Evolutionary conservation across 2,888 invertebrate genomes (phyloP), one percentile per base, ranked within the genome.

Genomic region (Pristionchus exspectatus): DNA sequence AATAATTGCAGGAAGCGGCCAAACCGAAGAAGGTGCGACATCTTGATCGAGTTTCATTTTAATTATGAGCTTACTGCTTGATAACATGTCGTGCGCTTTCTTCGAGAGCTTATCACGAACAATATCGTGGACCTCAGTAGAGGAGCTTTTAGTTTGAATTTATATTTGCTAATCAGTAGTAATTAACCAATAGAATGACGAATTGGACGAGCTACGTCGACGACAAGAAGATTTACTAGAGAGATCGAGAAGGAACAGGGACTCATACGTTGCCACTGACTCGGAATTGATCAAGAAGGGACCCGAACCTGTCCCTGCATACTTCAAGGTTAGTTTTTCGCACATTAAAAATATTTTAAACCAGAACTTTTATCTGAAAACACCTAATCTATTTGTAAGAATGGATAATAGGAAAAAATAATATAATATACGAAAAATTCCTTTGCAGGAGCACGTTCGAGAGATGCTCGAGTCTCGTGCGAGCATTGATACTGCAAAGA

Each of bases 121-220:
- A 24, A 10, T 27, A 66, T 27, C 66, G 50, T 14, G 2, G 69
- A 56, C 59, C 69, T 69, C 44, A 10, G 5, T 16, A 14, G 63
- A 59, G 63, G 56, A 21, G 81, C 81, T 81, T 72, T 33, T 30
- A 38, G n/a, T 81, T 44, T 84, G 27, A 87, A 21, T 50, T 87
- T n/a, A 2, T 14, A 54, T 16, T 54, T 27, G 14, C 74, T 66
- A 33, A 66, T 74, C 33, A 38, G 63, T 74, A 14, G 14, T 44
- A 33, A 66, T 88, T 88, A 72, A 63, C n/a, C 56, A 69, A 24
- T 83, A 94, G 94, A 92, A 91, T 89, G 93, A 93, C 84, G 95
- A 95, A n/a, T 90, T 95, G 86, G 95, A 94, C 90, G 94, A 92
- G 66, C 74, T 94, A 87, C 91, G 93, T n/a, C 90, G 92, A 74